Conservation (phyloP, 2,113 vertebrate genomes). For the Alethe castanea region DNA sequence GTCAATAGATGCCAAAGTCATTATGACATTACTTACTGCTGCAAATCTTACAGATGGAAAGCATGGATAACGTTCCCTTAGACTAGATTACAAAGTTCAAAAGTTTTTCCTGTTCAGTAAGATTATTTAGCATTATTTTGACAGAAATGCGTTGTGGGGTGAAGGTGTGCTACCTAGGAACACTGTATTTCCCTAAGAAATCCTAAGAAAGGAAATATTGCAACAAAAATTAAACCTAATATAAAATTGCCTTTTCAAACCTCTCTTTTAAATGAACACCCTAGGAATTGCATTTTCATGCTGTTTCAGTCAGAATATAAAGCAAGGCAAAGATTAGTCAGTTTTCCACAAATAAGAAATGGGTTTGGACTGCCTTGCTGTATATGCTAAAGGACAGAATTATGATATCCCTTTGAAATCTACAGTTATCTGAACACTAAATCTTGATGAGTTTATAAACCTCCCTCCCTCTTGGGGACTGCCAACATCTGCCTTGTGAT, state of each 20-base stretch:
- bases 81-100: background rate
- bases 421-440: background rate
- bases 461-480: background rate
- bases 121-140: background rate
- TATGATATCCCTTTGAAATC: background rate
- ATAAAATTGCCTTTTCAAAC: background rate
- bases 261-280: background rate
- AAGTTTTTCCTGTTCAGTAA: background rate
- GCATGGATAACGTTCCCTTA: background rate
- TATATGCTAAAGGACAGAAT: background rate
- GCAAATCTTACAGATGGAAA: background rate
- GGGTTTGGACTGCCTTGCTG: background rate
- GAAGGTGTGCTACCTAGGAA: background rate
- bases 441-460: background rate
- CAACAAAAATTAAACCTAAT: background rate
- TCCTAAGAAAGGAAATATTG: background rate
- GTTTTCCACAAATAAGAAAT: background rate
- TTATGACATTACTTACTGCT: background rate
- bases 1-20: background rate
- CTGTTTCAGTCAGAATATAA: background rate
- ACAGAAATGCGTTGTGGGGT: background rate
- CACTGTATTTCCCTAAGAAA: background rate
- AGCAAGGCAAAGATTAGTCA: background rate
- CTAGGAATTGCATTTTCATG: background rate
- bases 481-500: accelerated